Conservation (phyloP, 2,113 vertebrate genomes). For the Cercocebus atys region DNA sequence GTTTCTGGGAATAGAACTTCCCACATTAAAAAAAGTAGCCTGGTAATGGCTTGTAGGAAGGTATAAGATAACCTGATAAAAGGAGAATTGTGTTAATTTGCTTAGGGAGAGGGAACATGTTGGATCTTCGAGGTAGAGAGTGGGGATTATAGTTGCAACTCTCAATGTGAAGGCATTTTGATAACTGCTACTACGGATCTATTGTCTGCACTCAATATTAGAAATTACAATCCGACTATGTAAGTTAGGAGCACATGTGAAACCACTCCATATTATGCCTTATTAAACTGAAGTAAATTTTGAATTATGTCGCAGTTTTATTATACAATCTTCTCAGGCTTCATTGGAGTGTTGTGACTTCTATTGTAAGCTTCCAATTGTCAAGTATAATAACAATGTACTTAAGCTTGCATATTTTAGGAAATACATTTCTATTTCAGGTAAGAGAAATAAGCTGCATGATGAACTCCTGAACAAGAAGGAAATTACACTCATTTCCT, state of each 20-base stretch:
- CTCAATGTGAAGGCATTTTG: not conserved
- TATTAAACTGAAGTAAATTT: constrained; percentile 29
- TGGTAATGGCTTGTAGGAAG: not conserved
- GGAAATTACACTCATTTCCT: constrained; percentile 49
- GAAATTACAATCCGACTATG: not conserved
- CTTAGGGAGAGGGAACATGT: not conserved
- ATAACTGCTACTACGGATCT: not conserved
- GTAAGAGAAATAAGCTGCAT: constrained; percentile 46
- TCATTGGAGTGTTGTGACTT: not conserved
- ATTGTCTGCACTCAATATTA: not conserved
- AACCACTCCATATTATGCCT: not conserved
- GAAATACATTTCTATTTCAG: constrained; percentile 54
- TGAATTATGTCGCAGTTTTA: not conserved
- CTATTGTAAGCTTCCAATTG: not conserved
- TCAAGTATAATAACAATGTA: constrained; percentile 10
- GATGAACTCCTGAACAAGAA: constrained; percentile 41
- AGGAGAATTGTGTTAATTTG: not conserved
- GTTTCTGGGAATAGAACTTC: not conserved
- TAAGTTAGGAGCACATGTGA: not conserved
- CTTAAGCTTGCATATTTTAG: constrained; percentile 34
- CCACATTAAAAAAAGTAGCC: not conserved
- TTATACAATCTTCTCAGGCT: not conserved
- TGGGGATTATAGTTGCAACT: not conserved
- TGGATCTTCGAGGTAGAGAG: not conserved
- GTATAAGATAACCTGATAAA: not conserved